Evolutionary conservation across 2,113 vertebrate genomes (phyloP).

Genomic region (Ivindomyrus marchei): DNA sequence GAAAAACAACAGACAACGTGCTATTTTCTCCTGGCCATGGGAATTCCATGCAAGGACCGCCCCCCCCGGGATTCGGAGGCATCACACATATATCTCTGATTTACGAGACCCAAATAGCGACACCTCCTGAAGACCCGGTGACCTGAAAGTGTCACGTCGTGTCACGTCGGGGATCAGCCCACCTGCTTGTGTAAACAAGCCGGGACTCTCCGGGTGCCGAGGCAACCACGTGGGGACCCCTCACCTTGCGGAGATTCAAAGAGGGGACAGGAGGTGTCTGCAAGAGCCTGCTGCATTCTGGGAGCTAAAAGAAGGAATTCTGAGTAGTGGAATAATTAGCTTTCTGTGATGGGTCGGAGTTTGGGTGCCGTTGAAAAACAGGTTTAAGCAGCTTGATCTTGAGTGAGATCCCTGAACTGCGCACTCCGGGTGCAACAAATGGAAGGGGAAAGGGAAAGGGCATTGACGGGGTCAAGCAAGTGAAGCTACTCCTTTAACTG

Average conservation of each 20-base stretch:
- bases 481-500: constrained; percentile 35
- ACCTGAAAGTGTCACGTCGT: no score
- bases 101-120: not conserved
- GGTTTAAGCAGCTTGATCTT: constrained; percentile 49
- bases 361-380: constrained; percentile 35
- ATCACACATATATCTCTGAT: not conserved
- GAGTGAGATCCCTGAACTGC: constrained; percentile 49
- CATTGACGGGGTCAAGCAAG: constrained; percentile 17
- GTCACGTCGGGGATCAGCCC: not conserved
- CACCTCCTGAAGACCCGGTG: not conserved
- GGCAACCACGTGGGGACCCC: not conserved
- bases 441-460: constrained; percentile 48
- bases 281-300: constrained; percentile 7
- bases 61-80: no score
- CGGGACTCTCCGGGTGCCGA: not conserved
- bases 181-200: not conserved
- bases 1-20: not conserved
- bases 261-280: constrained; percentile 7
- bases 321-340: constrained; percentile 59
- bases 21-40: not conserved
- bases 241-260: not conserved
- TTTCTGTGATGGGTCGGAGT: constrained; percentile 31
- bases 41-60: not conserved
- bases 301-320: constrained; percentile 23
- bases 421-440: constrained; percentile 47